Evolutionary conservation across 1,140 invertebrate genomes (phyloP), one percentile per base, ranked within the genome.

Genomic region (Cyphomyrmex costatus): DNA sequence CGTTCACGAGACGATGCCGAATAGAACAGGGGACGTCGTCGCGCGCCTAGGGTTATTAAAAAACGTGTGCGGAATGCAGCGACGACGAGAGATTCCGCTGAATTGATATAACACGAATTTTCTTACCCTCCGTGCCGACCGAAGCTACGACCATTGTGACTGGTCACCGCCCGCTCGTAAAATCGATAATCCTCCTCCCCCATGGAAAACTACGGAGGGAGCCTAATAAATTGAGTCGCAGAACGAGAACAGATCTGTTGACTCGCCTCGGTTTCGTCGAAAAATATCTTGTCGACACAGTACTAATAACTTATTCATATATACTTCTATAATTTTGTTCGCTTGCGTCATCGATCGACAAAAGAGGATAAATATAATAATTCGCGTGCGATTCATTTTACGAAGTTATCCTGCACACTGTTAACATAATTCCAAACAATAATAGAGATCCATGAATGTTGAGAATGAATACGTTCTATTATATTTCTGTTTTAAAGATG

Each of bases 1-100:
- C 19, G 30, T 71, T 49, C 51, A 27, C 21, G 36, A 46, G 36
- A 82, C 66, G 63, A 53, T 14, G 27, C 12, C 51, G 65, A 36
- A 30, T 42, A 1, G 27, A 2, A 27, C 21, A 19, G 46, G 30
- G 16, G n/a, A 49, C 14, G 56, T 16, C 60, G 27, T 49, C 10
- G 30, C 10, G 30, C 33, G 42, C 14, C 65, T 12, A 3, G 56
- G 24, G 19, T 83, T 83, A 83, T 83, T 83, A 74, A 73, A 83
- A 74, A 83, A 83, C 79, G 79, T 83, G 79, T 73, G 53, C 79
- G 42, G 79, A 73, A 83, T 83, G 33, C 68, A n/a, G 42, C 8
- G 63, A 0, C 12, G 21, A 21, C 14, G 51, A 21, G 24, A 19
- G 21, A 51, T 33, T 74, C 53, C 66, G 79, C 36, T 82, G 24